Evolutionary conservation across 1,140 invertebrate species (phyloP), one percentile per base, ranked within the genome.

Genomic region (Kradibia gibbosae): DNA sequence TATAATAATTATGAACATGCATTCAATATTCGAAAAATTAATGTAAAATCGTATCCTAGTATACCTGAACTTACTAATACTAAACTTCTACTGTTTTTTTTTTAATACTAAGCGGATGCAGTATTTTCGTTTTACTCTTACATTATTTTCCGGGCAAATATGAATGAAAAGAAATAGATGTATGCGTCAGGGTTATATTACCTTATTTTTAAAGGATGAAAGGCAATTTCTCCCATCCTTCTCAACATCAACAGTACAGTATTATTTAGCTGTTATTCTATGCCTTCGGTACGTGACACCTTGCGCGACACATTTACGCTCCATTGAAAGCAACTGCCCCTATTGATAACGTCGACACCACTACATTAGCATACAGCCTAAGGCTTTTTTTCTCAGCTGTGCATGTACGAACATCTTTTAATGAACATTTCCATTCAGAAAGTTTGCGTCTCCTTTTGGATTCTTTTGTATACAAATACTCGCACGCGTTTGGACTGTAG

Each of bases 331-430:
- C 25, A 28, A 10, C 36, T 36, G 17, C 28, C 60, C 31, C 22
- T 4, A 1, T 3, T 39, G 39, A 20, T 39, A n/a, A 20, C 17
- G 36, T 45, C 39, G 25, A n/a, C 67, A n/a, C 17, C 15, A 15
- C 15, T 57, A 0, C 22, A 22, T n/a, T 55, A 25, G 25, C 36
- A 75, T 39, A 39, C 10, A 57, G 17, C 73, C 73, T 31, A 17
- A 75, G 31, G 73, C 34, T 42, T n/a, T 36, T 60, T 57, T 71
- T 80, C 48, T 39, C 8, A 53, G 50, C 13, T 42, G 7, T 34
- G 10, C 36, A 53, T n/a, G 73, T 60, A 42, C 77, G 65, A 71
- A 28, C 65, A 81, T 77, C 50, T 77, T 81, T 45, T 81, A 81
- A 71, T 77, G 73, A 81, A 81, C 28, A 65, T 22, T 31, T 50